A percentile compares a stretch with the other conserved stretches of the same genome.
Evolutionary conservation across 2,113 vertebrate species (phyloP).

Genomic region (Mus spicilegus): DNA sequence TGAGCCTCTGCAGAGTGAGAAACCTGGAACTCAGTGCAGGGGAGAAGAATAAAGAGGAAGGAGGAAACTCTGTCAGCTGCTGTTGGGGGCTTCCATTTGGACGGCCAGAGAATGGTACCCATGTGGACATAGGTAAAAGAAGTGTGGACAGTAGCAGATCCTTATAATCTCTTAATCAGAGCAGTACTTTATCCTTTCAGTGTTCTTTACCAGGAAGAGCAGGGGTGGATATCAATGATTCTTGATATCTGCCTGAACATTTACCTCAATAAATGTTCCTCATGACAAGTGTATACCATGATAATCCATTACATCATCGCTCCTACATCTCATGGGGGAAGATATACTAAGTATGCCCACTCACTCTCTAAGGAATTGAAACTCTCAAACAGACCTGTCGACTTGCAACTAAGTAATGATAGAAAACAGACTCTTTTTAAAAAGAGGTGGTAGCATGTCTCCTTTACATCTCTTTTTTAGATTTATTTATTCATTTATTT

Average conservation of each 20-base stretch:
- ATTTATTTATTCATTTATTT: neutral
- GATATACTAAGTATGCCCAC: neutral
- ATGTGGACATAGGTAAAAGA: neutral
- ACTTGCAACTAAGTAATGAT: neutral
- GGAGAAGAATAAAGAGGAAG: neutral
- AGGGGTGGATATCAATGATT: neutral
- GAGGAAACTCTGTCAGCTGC: neutral
- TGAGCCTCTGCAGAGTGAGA: neutral
- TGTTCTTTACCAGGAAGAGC: neutral
- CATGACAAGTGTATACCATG: neutral
- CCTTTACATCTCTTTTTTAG: no score
- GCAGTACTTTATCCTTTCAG: neutral
- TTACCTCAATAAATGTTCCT: neutral
- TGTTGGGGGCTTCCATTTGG: accelerated
- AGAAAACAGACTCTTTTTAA: neutral
- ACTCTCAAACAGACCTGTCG: neutral
- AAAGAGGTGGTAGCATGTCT: neutral
- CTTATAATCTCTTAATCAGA: neutral
- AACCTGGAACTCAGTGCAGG: neutral
- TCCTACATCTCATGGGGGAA: neutral
- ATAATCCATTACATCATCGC: neutral
- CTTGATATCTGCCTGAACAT: neutral
- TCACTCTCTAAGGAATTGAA: neutral
- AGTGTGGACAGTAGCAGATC: neutral
- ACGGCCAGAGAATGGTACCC: neutral